A percentile compares a stretch with the other conserved stretches of the same genome.
phyloP scores from a whole-genome alignment of 2,888 invertebrate species.

The Lycophotia porphyrea region DNA sequence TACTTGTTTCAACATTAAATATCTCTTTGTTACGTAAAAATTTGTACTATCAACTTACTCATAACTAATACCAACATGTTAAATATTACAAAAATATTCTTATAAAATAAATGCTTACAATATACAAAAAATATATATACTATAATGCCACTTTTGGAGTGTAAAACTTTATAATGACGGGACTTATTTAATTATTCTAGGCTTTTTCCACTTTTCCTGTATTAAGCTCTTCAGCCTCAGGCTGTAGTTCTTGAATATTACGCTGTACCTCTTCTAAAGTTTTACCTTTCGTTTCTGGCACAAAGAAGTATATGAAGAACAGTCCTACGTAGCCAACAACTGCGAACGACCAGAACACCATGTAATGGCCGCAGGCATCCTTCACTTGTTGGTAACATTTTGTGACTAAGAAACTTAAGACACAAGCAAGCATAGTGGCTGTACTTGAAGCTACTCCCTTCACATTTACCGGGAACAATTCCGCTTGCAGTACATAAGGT shows the following conservation, averaged over 20 bases:
- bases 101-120: conserved; percentile 26
- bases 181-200: conserved; percentile 11
- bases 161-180: conserved; percentile 25
- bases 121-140: conserved; percentile 4
- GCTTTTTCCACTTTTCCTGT: conserved; percentile 47
- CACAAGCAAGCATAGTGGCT: conserved; percentile 89
- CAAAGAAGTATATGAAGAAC: conserved; percentile 89
- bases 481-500: conserved; percentile 91
- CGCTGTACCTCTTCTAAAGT: conserved; percentile 91
- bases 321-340: conserved; percentile 89
- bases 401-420: conserved; percentile 90
- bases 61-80: conserved; percentile 19
- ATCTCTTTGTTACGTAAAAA: conserved; percentile 1
- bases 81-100: conserved; percentile 39
- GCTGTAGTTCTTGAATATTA: conserved; percentile 82
- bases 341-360: conserved; percentile 91
- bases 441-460: conserved; percentile 91
- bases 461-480: conserved; percentile 91
- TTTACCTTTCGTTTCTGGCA: conserved; percentile 92
- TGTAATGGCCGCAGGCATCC: conserved; percentile 89
- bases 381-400: conserved; percentile 91
- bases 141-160: conserved; percentile 20
- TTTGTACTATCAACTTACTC: conserved; percentile 19
- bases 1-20: conserved; percentile 3
- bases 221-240: conserved; percentile 73